phyloP scores from a whole-genome alignment of 1,140 invertebrate genomes.

The Olivierus martensii region DNA sequence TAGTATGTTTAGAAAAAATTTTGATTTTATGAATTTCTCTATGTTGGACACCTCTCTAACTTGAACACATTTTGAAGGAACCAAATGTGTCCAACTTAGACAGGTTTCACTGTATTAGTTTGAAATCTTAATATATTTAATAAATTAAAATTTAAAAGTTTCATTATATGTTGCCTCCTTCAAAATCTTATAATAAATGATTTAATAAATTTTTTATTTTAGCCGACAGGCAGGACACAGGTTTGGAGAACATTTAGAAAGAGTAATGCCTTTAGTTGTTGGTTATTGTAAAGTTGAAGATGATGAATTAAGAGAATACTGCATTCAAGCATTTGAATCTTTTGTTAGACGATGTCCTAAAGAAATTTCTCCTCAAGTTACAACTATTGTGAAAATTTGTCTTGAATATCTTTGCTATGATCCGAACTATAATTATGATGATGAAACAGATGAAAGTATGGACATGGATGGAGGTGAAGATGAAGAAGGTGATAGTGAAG shows the following conservation, averaged over 20 bases:
- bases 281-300: conserved; percentile 66
- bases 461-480: conserved; percentile 49
- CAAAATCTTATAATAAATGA: too few species aligned
- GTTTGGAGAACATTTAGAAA: conserved; percentile 84
- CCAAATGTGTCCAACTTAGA: too few species aligned
- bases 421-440: conserved; percentile 97
- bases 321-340: conserved; percentile 78
- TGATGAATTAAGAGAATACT: conserved; percentile 84
- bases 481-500: conserved; percentile 64
- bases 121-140: too few species aligned
- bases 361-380: conserved; percentile 81
- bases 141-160: too few species aligned
- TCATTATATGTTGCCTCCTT: too few species aligned
- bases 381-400: conserved; percentile 74
- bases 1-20: too few species aligned
- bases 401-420: conserved; percentile 90
- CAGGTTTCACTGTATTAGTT: too few species aligned
- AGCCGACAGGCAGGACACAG: conserved; percentile 85
- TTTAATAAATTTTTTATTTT: conserved; percentile 23
- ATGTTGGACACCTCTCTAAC: too few species aligned
- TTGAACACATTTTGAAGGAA: too few species aligned
- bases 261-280: conserved; percentile 72
- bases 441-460: conserved; percentile 46
- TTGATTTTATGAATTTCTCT: too few species aligned
- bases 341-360: conserved; percentile 92